A percentile compares a stretch with the other conserved stretches of the same genome.
phyloP scores from a whole-genome alignment of 1,140 invertebrate species.

The Oncopodura yosiiana region DNA sequence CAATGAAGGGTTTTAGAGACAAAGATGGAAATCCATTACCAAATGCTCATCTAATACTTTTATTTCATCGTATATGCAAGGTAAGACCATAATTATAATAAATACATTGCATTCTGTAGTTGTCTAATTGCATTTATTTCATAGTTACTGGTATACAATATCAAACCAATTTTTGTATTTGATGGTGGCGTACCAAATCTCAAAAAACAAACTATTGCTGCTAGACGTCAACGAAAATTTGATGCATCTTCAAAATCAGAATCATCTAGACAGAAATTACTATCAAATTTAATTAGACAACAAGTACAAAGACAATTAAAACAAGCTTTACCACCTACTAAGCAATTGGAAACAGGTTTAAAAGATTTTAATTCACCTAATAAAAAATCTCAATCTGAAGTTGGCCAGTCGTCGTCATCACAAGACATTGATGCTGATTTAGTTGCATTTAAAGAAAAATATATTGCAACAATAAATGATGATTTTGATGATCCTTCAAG shows the following conservation, averaged over 20 bases:
- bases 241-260: slow-evolving; percentile 59
- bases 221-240: slow-evolving; percentile 62
- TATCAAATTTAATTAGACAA: slow-evolving; percentile 50
- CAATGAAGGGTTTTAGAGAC: slow-evolving; percentile 88
- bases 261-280: slow-evolving; percentile 61
- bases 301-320: slow-evolving; percentile 18
- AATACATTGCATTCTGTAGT: too few species aligned
- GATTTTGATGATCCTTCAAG: slow-evolving; percentile 8
- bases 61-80: slow-evolving; percentile 93
- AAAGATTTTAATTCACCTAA: neutral
- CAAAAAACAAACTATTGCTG: slow-evolving; percentile 84
- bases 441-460: too few species aligned
- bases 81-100: too few species aligned
- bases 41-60: slow-evolving; percentile 84
- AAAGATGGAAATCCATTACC: slow-evolving; percentile 63
- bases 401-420: too few species aligned
- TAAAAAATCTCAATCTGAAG: slow-evolving; percentile 24
- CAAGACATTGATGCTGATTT: too few species aligned
- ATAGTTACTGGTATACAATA: slow-evolving; percentile 85
- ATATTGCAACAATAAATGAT: neutral
- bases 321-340: slow-evolving; percentile 37
- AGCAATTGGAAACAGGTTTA: slow-evolving; percentile 13
- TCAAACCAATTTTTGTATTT: slow-evolving; percentile 98
- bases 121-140: too few species aligned
- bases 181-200: slow-evolving; percentile 86